These are phyloP conservation scores for Nemapogon koenigi DNA, from an alignment of 2,888 invertebrate genomes.

Conservation along the genomic window DNA sequence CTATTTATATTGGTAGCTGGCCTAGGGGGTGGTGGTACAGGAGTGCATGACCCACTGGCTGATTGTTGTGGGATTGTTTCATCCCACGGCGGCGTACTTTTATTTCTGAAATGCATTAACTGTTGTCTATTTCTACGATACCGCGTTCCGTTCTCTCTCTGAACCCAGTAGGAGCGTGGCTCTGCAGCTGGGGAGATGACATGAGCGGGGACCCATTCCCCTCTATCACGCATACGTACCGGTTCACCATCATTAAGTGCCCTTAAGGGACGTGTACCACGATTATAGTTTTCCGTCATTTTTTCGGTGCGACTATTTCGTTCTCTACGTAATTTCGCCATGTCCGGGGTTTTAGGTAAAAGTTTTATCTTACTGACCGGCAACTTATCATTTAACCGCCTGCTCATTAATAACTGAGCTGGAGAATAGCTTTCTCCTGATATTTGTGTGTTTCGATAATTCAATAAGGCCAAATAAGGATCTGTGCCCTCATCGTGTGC, in stretches of 20 bases:
- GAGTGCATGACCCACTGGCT: too few species aligned
- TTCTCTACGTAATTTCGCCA: background rate
- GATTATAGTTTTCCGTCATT: background rate
- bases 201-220: background rate
- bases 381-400: conserved; percentile 14
- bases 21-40: too few species aligned
- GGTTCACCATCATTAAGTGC: background rate
- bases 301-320: background rate
- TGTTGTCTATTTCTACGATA: conserved; percentile 1
- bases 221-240: background rate
- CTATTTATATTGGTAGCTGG: too few species aligned
- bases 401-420: conserved; percentile 16
- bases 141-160: background rate
- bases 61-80: too few species aligned
- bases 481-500: conserved; percentile 11
- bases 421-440: conserved; percentile 12
- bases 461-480: conserved; percentile 14
- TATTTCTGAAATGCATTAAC: too few species aligned
- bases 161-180: conserved; percentile 3
- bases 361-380: conserved; percentile 8
- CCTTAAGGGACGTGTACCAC: background rate
- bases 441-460: conserved; percentile 15
- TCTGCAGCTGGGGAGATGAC: background rate
- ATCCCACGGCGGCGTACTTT: too few species aligned
- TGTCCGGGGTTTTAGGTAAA: background rate